Evolutionary conservation across 2,113 vertebrate species (phyloP), one percentile per base, ranked within the genome.

Genomic region (Empidonax alnorum): DNA sequence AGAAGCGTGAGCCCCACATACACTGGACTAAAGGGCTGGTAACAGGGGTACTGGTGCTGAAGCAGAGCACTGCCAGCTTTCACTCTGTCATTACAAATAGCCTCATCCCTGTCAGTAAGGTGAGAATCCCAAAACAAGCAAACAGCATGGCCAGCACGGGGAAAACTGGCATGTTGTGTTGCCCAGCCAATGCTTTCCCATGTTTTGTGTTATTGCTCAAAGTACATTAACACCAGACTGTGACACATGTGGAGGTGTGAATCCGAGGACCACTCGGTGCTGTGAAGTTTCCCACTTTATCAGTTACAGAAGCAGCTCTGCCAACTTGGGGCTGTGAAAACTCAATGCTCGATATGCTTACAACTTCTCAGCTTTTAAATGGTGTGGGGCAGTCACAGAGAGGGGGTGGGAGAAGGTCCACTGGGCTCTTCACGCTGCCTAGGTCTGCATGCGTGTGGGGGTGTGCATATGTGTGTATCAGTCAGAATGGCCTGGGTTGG

Each of bases 211-310:
- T 7, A 25, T 3, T 55, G 85, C 83, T 76, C 39, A 0, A 5
- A 89, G 88, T 4, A 14, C 66, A 22, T 84, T 47, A 50, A 46
- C 87, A 83, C 58, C 78, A 58, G 67, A 35, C 74, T 33, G 6
- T 17, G 72, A 18, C 94, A 94, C 81, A 7, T 8, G 68, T 71
- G 72, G 87, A 79, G 59, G 25, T 93, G 95, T 66, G 93, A 95
- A 79, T 18, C 49, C 14, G 21, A 73, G 73, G 76, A 13, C 66
- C 88, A 77, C 24, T 37, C 88, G 7, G 7, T 5, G 62, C 76
- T 86, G 93, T 81, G 85, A 95, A 93, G 74, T 97, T 96, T 91
- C 93, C 94, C 95, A 95, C 91, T 67, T 88, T 13, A 86, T 58
- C 30, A 0, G 68, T 84, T 68, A 53, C 84, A 87, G 63, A 72